A percentile compares a stretch with the other conserved stretches of the same genome.
Conservation (phyloP, 2,113 vertebrate species). For the Salvelinus alpinus region DNA sequence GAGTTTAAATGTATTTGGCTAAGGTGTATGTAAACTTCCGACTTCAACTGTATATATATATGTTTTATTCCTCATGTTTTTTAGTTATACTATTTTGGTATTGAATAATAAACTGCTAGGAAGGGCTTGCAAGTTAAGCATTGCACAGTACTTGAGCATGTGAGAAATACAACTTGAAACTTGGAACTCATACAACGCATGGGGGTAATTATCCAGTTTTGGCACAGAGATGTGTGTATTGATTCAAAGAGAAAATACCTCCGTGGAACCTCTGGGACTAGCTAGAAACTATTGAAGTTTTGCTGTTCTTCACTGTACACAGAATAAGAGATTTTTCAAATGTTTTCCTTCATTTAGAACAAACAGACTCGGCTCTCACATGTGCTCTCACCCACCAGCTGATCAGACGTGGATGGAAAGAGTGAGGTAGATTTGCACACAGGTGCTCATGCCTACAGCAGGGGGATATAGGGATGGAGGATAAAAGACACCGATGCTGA, state of each 20-base stretch:
- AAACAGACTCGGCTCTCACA: neutral
- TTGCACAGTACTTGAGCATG: no score
- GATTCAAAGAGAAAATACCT: neutral
- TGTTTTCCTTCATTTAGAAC: neutral
- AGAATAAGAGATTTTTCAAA: neutral
- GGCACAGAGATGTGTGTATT: neutral
- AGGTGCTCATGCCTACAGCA: neutral
- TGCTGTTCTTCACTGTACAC: neutral
- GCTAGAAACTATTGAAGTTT: neutral
- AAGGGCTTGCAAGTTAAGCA: no score
- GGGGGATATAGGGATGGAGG: neutral
- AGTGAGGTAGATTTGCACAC: neutral
- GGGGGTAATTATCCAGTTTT: neutral
- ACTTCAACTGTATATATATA: no score
- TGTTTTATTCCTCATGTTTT: no score
- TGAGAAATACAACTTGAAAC: no score
- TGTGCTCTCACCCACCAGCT: neutral
- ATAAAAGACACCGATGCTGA: neutral
- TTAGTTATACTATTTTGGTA: no score
- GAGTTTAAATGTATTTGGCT: no score
- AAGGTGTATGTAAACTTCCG: no score
- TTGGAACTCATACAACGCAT: neutral
- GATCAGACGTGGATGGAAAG: neutral
- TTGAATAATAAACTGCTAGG: no score
- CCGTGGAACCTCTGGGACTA: neutral